These are phyloP conservation scores for Papilio protenor DNA, from an alignment of 2,888 invertebrate genomes.

Conservation along the genomic window DNA sequence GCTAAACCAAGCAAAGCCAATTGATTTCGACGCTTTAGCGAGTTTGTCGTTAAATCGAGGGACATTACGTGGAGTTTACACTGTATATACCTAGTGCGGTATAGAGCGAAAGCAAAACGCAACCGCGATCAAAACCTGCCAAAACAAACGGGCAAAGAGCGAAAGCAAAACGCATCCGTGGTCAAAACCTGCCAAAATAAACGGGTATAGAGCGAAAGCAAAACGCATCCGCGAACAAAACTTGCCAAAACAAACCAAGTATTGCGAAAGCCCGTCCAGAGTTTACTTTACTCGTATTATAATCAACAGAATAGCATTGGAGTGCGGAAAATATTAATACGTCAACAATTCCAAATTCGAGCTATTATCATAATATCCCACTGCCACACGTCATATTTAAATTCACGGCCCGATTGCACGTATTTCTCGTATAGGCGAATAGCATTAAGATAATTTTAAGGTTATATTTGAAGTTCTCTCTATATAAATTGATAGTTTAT, in stretches of 20 bases:
- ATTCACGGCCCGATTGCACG: neutral
- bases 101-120: conserved; percentile 70
- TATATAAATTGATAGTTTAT: neutral
- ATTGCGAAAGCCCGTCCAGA: conserved; percentile 50
- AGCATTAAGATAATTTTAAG: conserved; percentile 11
- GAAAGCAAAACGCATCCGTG: too few relatives aligned
- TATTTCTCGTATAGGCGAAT: neutral
- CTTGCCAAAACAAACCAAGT: conserved; percentile 76
- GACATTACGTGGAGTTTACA: too few relatives aligned
- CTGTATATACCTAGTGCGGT: conserved; percentile 59
- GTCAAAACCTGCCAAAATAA: too few relatives aligned
- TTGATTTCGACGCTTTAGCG: too few relatives aligned
- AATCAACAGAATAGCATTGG: neutral
- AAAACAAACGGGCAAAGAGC: conserved; percentile 77
- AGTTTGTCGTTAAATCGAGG: too few relatives aligned
- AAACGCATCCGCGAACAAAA: conserved; percentile 74
- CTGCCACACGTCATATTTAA: conserved; percentile 40
- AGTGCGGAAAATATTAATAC: neutral
- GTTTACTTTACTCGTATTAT: conserved; percentile 55
- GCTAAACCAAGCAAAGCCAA: too few relatives aligned
- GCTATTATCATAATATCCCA: conserved; percentile 43
- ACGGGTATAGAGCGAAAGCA: conserved; percentile 65
- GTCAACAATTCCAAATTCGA: conserved; percentile 43
- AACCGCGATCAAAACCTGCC: conserved; percentile 74
- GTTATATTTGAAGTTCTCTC: neutral